These are phyloP conservation scores for Agonopterix arenella DNA, from an alignment of 2,888 invertebrate species.

Conservation along the genomic window DNA sequence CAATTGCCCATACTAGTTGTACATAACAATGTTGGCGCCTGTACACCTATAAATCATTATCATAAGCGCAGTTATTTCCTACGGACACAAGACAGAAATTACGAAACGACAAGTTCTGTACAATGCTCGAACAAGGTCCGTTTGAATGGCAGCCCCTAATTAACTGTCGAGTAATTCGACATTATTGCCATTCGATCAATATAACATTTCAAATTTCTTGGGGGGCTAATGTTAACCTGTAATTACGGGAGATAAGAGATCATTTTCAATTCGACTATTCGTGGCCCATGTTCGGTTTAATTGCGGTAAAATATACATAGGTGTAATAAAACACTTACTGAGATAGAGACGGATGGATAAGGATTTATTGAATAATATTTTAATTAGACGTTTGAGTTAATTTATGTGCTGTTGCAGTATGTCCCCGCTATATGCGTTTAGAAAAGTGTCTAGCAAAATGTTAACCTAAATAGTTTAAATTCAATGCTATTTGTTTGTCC, in stretches of 20 bases:
- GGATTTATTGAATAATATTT: no score
- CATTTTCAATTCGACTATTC: constrained; percentile 3
- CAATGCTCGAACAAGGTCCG: constrained; percentile 45
- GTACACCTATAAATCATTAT: constrained; percentile 52
- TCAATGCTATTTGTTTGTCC: no score
- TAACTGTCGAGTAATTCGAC: constrained; percentile 69
- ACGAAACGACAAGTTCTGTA: constrained; percentile 52
- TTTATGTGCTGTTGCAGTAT: no score
- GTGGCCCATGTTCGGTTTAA: constrained; percentile 4
- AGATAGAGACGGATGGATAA: no score
- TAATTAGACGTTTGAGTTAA: no score
- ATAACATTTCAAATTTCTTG: constrained; percentile 21
- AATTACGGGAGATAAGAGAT: constrained; percentile 18
- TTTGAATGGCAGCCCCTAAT: constrained; percentile 66
- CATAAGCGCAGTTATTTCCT: constrained; percentile 40
- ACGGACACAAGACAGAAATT: constrained; percentile 54
- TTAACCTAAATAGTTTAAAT: no score
- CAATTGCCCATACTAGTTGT: background rate
- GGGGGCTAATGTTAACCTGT: constrained; percentile 14
- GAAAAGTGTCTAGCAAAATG: no score
- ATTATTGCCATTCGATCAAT: constrained; percentile 44
- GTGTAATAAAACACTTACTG: no score
- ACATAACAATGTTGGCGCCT: constrained; percentile 13
- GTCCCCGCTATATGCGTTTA: no score
- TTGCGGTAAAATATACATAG: background rate